These are phyloP conservation scores for Solea solea DNA, from an alignment of 2,113 vertebrate species.

Conservation along the genomic window DNA sequence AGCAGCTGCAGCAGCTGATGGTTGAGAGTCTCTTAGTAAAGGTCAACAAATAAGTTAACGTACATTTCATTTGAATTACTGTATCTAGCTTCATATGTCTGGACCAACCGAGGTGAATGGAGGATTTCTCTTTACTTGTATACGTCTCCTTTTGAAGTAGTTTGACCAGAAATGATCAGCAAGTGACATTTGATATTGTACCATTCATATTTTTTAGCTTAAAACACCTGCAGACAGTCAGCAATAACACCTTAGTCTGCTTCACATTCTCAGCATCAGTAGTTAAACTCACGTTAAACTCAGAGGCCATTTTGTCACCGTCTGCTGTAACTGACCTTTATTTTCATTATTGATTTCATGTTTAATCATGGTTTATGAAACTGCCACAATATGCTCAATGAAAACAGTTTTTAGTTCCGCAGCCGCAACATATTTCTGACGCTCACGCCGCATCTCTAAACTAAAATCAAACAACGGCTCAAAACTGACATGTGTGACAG, in stretches of 20 bases:
- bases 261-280: too few species aligned
- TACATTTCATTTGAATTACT: background rate
- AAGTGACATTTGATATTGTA: background rate
- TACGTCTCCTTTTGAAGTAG: background rate
- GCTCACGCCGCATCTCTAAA: too few species aligned
- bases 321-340: background rate
- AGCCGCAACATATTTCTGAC: too few species aligned
- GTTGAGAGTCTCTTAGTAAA: background rate
- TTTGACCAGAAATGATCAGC: background rate
- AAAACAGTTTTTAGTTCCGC: too few species aligned
- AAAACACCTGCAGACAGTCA: background rate
- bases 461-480: too few species aligned
- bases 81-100: background rate
- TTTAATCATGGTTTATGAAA: too few species aligned
- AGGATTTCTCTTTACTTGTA: background rate
- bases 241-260: background rate
- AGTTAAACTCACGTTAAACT: background rate
- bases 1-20: background rate
- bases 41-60: constrained; percentile 10
- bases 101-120: background rate
- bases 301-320: background rate
- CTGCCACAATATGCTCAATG: too few species aligned
- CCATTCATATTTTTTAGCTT: too few species aligned
- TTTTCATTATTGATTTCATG: too few species aligned
- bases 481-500: too few species aligned